Evolutionary conservation across 2,797 vertebrate genomes (phyloP).

Genomic region (Acrossocheilus wenchowensis): DNA sequence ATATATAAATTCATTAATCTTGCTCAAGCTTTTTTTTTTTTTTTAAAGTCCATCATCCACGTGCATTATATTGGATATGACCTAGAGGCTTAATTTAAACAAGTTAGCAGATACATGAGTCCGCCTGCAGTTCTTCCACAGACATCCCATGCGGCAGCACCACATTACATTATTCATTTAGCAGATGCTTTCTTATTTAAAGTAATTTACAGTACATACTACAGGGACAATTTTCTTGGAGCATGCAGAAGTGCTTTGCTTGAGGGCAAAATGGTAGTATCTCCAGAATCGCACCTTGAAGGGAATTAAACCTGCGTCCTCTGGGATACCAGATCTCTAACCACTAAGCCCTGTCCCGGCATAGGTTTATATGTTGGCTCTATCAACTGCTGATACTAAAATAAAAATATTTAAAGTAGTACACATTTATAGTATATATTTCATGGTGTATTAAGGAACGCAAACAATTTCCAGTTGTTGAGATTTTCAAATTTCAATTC

Average conservation of each 20-base stretch:
- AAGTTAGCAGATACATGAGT: background rate
- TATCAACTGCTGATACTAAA: background rate
- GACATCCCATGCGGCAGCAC: background rate
- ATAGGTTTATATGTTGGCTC: background rate
- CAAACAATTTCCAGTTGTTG: background rate
- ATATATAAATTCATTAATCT: background rate
- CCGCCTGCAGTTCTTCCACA: background rate
- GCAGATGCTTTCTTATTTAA: slow-evolving; percentile 18
- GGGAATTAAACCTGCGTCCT: background rate
- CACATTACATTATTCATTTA: slow-evolving; percentile 37
- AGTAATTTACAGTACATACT: slow-evolving; percentile 16
- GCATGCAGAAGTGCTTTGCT: background rate
- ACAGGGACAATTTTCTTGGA: background rate
- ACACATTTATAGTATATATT: background rate
- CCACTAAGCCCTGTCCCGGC: background rate
- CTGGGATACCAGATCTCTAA: background rate
- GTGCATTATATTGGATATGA: background rate
- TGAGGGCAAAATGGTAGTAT: background rate
- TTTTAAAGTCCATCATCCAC: background rate
- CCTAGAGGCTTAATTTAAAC: slow-evolving; percentile 1
- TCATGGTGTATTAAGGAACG: background rate
- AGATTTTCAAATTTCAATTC: too few relatives aligned
- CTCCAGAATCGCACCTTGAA: background rate
- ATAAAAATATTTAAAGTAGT: background rate
- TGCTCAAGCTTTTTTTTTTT: background rate